These are phyloP conservation scores for Melitaea cinxia DNA, from an alignment of 1,140 invertebrate genomes.

Conservation along the genomic window DNA sequence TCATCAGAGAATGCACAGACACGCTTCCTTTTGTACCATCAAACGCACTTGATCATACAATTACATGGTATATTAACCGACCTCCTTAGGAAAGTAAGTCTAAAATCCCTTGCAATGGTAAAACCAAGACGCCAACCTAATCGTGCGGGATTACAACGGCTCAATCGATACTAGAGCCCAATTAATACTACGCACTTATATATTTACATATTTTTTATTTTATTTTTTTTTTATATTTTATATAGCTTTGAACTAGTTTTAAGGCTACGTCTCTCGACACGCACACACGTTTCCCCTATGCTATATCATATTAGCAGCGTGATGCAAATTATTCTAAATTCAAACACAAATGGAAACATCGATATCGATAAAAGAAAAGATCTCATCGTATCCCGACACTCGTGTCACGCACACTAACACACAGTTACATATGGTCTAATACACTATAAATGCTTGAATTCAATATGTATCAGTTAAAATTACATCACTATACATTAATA, in stretches of 20 bases:
- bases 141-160: constrained; percentile 56
- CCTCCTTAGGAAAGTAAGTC: background rate
- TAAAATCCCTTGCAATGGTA: constrained; percentile 35
- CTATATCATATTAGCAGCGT: constrained; percentile 66
- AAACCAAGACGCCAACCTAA: constrained; percentile 39
- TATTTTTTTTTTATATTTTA: constrained; percentile 51
- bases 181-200: constrained; percentile 62
- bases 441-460: constrained; percentile 71
- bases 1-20: constrained; percentile 4
- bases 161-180: constrained; percentile 62
- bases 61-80: constrained; percentile 6
- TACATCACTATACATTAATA: constrained; percentile 37
- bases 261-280: constrained; percentile 75
- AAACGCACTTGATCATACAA: constrained; percentile 29
- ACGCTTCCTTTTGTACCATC: constrained; percentile 46
- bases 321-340: constrained; percentile 37
- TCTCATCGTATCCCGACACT: constrained; percentile 14
- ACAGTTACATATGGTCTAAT: constrained; percentile 46
- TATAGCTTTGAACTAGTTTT: constrained; percentile 81
- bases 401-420: constrained; percentile 66
- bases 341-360: constrained; percentile 55
- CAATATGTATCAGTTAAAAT: constrained; percentile 34
- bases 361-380: constrained; percentile 52
- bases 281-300: constrained; percentile 61
- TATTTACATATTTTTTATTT: constrained; percentile 70